These are phyloP conservation scores for Tinea trinotella DNA, from an alignment of 2,888 invertebrate species.

Conservation along the genomic window DNA sequence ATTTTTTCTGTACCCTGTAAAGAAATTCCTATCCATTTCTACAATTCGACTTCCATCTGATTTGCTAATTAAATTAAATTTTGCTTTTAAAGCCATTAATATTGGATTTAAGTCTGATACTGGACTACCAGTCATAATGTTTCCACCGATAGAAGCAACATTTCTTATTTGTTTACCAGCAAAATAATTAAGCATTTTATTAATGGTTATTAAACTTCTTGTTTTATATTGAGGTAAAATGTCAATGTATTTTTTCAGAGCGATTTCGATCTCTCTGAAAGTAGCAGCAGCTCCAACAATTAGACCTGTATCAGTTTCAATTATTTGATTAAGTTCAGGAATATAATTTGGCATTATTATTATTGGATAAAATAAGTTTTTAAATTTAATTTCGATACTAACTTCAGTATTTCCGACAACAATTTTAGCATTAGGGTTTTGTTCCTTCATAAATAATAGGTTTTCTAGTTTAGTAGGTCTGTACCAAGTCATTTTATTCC, in stretches of 20 bases:
- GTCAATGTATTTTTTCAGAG: conserved; percentile 67
- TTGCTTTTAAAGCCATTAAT: conserved; percentile 82
- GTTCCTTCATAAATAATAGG: conserved; percentile 77
- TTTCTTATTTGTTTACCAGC: conserved; percentile 96
- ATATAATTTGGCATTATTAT: conserved; percentile 82
- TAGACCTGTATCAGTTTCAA: conserved; percentile 69
- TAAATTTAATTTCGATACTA: conserved; percentile 92
- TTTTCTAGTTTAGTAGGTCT: conserved; percentile 79
- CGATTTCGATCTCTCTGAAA: conserved; percentile 78
- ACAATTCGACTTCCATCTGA: conserved; percentile 70
- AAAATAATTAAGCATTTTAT: conserved; percentile 93
- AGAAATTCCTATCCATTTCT: conserved; percentile 83
- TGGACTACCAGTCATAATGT: conserved; percentile 95
- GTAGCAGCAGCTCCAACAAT: conserved; percentile 86
- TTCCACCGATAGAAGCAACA: conserved; percentile 92
- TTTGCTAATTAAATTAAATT: conserved; percentile 74
- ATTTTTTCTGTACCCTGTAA: conserved; percentile 87
- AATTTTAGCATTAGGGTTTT: conserved; percentile 79
- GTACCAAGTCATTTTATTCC: conserved; percentile 80
- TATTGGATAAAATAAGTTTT: conserved; percentile 83
- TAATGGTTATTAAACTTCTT: conserved; percentile 77
- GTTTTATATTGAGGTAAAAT: conserved; percentile 65
- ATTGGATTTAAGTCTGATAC: conserved; percentile 97
- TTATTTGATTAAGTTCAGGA: conserved; percentile 76
- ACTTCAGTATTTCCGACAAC: conserved; percentile 94